Evolutionary conservation across 2,888 invertebrate species (phyloP).

Genomic region (Caenorhabditis becei): DNA sequence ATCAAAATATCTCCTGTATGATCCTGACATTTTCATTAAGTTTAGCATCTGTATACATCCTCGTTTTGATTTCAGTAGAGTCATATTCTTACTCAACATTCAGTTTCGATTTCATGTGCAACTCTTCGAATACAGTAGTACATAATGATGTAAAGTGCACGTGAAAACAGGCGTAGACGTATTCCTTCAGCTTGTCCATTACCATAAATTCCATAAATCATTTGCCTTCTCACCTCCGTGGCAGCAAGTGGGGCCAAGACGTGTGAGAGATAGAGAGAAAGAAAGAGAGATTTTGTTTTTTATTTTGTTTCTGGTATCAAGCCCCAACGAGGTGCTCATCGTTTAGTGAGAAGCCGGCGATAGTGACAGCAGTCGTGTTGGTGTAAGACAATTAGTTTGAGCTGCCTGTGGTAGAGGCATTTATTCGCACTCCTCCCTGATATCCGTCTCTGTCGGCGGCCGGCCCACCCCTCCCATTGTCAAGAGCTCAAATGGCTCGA

Average conservation of each 20-base stretch:
- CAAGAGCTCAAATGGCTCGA: conserved; percentile 53
- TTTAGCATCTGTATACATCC: too few relatives aligned
- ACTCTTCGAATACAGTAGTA: too few relatives aligned
- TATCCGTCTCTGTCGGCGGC: conserved; percentile 29
- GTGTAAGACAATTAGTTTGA: conserved; percentile 68
- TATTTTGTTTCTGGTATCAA: conserved; percentile 57
- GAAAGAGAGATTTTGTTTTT: conserved; percentile 51
- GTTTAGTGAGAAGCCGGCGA: conserved; percentile 56
- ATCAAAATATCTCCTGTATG: too few relatives aligned
- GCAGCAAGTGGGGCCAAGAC: neutral
- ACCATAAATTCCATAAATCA: conserved; percentile 55
- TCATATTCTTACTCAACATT: too few relatives aligned
- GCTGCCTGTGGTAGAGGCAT: conserved; percentile 59
- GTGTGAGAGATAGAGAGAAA: conserved; percentile 9
- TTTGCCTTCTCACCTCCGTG: conserved; percentile 33
- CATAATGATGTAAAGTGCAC: conserved; percentile 35
- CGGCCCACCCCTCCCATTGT: conserved; percentile 7
- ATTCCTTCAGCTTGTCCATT: conserved; percentile 28
- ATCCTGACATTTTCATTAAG: too few relatives aligned
- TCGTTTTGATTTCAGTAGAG: too few relatives aligned
- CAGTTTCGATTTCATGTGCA: too few relatives aligned
- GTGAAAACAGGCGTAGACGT: conserved; percentile 1
- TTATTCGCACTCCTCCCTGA: conserved; percentile 53
- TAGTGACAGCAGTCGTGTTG: conserved; percentile 63
- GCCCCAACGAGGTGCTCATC: conserved; percentile 60